These are phyloP conservation scores for Metellina segmentata DNA, from an alignment of 2,888 invertebrate species.

Conservation along the genomic window DNA sequence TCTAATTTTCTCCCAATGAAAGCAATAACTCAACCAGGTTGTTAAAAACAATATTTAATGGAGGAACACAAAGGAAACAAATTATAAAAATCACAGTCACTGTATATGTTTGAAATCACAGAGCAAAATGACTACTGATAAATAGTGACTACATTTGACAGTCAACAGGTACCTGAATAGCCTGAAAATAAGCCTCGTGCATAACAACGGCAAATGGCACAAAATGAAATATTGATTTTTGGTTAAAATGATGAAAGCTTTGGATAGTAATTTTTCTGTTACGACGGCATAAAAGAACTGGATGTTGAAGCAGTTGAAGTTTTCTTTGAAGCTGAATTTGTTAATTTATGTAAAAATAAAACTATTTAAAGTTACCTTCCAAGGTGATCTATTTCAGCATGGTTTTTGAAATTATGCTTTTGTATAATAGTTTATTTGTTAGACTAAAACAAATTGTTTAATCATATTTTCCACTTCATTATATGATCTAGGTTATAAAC, in stretches of 20 bases:
- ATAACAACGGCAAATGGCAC: neutral
- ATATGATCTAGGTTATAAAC: too few species aligned
- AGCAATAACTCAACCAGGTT: neutral
- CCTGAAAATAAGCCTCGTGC: neutral
- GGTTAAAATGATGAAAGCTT: neutral
- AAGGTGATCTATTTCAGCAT: too few species aligned
- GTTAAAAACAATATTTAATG: neutral
- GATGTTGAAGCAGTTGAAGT: too few species aligned
- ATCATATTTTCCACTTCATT: too few species aligned
- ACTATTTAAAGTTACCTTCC: too few species aligned
- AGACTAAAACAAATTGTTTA: too few species aligned
- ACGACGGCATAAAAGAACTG: neutral
- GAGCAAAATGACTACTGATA: neutral
- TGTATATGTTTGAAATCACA: neutral
- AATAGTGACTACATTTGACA: neutral
- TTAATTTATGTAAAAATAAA: too few species aligned
- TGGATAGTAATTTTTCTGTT: neutral
- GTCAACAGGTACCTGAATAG: neutral
- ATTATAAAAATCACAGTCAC: neutral
- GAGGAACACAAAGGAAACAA: neutral
- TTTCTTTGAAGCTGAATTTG: too few species aligned
- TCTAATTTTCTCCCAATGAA: too few species aligned
- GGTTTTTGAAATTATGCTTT: too few species aligned
- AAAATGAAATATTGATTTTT: neutral
- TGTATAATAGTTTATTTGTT: too few species aligned